Evolutionary conservation across 2,888 invertebrate genomes (phyloP), one percentile per base, ranked within the genome.

Genomic region (Drosophila anomelani): DNA sequence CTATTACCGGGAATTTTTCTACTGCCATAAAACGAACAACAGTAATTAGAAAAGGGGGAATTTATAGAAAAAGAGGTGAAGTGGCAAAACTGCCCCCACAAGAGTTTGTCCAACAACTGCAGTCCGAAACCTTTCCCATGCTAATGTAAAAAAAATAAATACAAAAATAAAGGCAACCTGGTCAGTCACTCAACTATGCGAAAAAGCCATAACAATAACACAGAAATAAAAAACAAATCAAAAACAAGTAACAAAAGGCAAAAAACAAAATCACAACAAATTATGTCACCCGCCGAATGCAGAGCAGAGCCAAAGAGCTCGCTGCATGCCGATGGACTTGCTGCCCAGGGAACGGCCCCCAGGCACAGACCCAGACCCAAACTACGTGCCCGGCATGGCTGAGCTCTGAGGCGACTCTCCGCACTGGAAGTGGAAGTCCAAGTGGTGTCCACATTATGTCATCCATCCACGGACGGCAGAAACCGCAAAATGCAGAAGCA

Each of bases 351-450:
- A 12, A 29, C n/a, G 47, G 46, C 5, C 47, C 64, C 79, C 58
- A 58, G 68, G 62, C 49, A 54, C 66, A 56, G 61, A 46, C 78
- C 82, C 80, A 82, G 49, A 51, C 78, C 81, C 80, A 82, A 80
- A 83, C 20, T 20, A 20, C 82, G 85, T 83, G 85, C 73, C 43
- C 76, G 53, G 85, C 80, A 81, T 69, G 23, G 43, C 23, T 17
- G 12, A 59, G 49, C 29, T 29, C 29, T 29, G 7, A 51, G 49
- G 32, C 51, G 34, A 47, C 29, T 47, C 5, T 49, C 32, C 29
- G 32, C 13, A 44, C 20, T 55, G 17, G 51, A 43, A 43, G 44
- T 51, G 60, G 32, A 49, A 17, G 63, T 59, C 59, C 58, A 39
- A 49, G 64, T 17, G n/a, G 62, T 57, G 57, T 57, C 62, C 46